Evolutionary conservation across 92 coral and sea anemone genomes (phyloP).

Genomic region (Umimayanthus chanpuru): DNA sequence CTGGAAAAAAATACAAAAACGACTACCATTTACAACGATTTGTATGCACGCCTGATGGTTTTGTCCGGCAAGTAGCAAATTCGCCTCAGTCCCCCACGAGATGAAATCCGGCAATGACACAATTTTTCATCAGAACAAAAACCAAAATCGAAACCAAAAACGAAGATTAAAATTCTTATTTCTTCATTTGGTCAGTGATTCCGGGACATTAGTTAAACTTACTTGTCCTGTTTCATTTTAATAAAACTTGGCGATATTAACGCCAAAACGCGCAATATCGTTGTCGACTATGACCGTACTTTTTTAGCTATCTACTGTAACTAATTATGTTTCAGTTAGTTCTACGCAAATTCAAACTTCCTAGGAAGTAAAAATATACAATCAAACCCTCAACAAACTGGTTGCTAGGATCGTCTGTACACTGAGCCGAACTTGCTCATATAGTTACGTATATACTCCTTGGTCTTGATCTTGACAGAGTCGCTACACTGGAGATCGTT

Average conservation of each 20-base stretch:
- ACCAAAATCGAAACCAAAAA: no score
- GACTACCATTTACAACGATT: no score
- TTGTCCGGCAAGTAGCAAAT: no score
- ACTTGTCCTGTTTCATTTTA: neutral
- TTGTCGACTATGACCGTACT: neutral
- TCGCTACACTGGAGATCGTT: conserved; percentile 87
- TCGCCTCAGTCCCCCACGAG: no score
- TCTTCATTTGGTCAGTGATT: neutral
- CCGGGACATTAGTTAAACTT: neutral
- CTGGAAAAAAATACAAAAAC: no score
- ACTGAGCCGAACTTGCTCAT: conserved; percentile 92
- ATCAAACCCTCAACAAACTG: conserved; percentile 33
- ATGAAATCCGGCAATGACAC: no score
- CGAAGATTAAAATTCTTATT: no score
- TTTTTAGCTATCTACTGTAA: conserved; percentile 10
- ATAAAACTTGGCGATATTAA: neutral
- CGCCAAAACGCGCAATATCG: neutral
- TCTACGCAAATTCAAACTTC: conserved; percentile 20
- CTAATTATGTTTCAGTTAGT: neutral
- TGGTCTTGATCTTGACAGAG: conserved; percentile 96
- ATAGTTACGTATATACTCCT: conserved; percentile 87
- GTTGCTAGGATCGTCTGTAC: conserved; percentile 76
- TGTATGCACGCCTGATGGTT: no score
- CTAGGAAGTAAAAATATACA: conserved; percentile 53
- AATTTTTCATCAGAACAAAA: no score